These are phyloP conservation scores for Oligia strigilis DNA, from an alignment of 2,888 invertebrate genomes.

Conservation along the genomic window DNA sequence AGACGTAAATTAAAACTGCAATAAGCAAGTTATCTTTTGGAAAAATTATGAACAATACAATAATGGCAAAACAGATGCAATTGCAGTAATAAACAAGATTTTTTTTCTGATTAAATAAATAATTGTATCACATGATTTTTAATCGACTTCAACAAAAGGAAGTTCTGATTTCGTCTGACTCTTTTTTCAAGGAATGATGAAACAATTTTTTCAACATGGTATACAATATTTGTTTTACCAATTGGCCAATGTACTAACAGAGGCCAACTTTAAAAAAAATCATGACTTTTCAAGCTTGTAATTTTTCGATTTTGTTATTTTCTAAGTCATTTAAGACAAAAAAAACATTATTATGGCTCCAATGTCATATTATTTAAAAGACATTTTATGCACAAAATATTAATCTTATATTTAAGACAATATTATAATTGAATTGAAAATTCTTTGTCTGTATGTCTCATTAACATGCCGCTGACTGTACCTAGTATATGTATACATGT, in stretches of 20 bases:
- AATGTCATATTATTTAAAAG: slow-evolving; percentile 22
- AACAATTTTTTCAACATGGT: neutral
- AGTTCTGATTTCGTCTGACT: neutral
- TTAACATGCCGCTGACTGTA: slow-evolving; percentile 69
- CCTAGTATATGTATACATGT: slow-evolving; percentile 79
- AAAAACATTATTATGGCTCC: slow-evolving; percentile 21
- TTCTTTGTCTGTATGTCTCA: slow-evolving; percentile 64
- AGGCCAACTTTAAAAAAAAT: neutral
- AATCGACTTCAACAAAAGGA: neutral
- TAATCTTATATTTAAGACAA: slow-evolving; percentile 39
- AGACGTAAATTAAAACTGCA: neutral
- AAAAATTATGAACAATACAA: neutral
- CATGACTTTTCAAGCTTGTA: neutral
- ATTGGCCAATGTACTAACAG: neutral
- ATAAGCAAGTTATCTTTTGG: neutral
- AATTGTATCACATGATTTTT: too few relatives aligned
- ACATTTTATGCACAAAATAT: slow-evolving; percentile 53
- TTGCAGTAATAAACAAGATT: neutral
- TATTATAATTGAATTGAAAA: slow-evolving; percentile 59
- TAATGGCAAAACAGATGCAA: too few relatives aligned
- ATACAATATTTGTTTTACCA: neutral
- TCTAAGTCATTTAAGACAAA: slow-evolving; percentile 15
- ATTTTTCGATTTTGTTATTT: slow-evolving; percentile 5
- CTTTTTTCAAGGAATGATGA: neutral
- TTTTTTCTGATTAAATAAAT: neutral